Evolutionary conservation across 2,797 vertebrate genomes (phyloP).

Genomic region (Sebastes baramenuke): DNA sequence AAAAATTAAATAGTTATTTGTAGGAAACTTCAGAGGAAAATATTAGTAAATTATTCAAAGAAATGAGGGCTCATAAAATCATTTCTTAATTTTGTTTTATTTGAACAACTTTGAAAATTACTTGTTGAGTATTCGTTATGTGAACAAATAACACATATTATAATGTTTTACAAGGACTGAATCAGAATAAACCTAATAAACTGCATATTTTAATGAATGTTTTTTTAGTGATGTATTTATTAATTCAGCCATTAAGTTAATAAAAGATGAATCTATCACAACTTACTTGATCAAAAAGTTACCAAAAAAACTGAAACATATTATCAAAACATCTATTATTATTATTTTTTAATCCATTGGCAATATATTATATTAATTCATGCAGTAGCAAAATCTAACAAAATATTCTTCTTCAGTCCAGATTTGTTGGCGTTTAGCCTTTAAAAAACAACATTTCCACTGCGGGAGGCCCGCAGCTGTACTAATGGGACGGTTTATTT

Average conservation of each 20-base stretch:
- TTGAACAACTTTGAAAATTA: too few relatives aligned
- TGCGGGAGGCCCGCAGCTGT: rapidly evolving
- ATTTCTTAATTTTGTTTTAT: too few relatives aligned
- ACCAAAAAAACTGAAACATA: not conserved
- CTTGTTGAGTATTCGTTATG: too few relatives aligned
- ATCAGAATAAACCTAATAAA: not conserved
- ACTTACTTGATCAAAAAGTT: not conserved
- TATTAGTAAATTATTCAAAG: not conserved
- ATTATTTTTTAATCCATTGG: not conserved
- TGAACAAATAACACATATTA: too few relatives aligned
- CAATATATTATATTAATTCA: not conserved
- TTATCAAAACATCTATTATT: not conserved
- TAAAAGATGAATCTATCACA: not conserved
- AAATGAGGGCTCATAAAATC: too few relatives aligned
- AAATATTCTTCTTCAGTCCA: not conserved
- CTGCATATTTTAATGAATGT: not conserved
- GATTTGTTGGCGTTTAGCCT: not conserved
- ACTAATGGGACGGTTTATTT: too few relatives aligned
- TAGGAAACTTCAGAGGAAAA: not conserved
- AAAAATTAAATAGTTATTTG: too few relatives aligned
- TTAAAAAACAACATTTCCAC: not conserved
- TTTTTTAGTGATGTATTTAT: not conserved
- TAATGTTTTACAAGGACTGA: not conserved
- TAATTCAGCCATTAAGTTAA: not conserved
- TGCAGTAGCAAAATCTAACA: not conserved